phyloP scores from a whole-genome alignment of 2,797 vertebrate genomes.

The Syndactyla subalaris region DNA sequence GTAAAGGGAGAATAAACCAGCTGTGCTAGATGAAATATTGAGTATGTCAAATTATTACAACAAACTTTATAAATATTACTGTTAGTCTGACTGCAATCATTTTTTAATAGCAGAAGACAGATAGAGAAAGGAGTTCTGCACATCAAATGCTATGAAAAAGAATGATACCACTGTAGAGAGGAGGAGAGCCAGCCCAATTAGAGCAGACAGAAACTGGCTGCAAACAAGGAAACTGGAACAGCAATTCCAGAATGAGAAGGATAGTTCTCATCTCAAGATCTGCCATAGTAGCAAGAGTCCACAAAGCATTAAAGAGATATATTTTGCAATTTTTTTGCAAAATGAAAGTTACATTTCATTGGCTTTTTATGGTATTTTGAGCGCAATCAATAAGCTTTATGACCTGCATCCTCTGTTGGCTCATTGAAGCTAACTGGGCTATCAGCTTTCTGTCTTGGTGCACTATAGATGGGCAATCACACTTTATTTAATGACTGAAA shows the following conservation, averaged over 20 bases:
- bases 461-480: slow-evolving; percentile 30
- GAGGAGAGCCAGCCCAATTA: not conserved
- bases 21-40: slow-evolving; percentile 23
- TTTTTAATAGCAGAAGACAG: slow-evolving; percentile 6
- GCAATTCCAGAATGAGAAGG: not conserved
- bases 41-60: slow-evolving; percentile 24
- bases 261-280: not conserved
- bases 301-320: not conserved
- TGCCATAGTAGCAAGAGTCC: not conserved
- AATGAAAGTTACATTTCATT: slow-evolving; percentile 41
- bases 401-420: slow-evolving; percentile 1
- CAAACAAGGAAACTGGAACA: not conserved
- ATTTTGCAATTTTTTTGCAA: slow-evolving; percentile 5
- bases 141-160: not conserved
- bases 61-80: slow-evolving; percentile 26
- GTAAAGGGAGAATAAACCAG: not conserved
- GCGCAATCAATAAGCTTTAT: slow-evolving; percentile 36
- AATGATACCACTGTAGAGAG: not conserved
- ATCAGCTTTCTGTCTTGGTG: slow-evolving; percentile 1
- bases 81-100: not conserved
- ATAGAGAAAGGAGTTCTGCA: not conserved
- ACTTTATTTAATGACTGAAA: slow-evolving; percentile 31
- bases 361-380: slow-evolving; percentile 45
- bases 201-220: not conserved
- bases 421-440: slow-evolving; percentile 20